Base-by-base conservation (phyloP, 2,797 vertebrate species). In the Aplochiton taeniatus region DNA sequence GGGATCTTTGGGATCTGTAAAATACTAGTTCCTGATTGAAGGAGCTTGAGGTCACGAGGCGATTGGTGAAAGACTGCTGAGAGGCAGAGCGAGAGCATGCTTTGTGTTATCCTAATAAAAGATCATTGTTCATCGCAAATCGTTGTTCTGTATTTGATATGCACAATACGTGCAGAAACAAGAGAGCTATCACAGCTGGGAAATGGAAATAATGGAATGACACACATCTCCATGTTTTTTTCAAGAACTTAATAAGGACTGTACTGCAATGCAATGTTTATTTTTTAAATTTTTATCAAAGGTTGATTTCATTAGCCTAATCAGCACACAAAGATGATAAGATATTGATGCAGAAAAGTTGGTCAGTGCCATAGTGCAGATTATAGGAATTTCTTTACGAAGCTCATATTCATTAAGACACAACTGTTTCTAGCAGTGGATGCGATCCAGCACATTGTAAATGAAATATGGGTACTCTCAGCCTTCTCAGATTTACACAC, bases 161-260 rank as follows among this genome's bases (percentile, higher is more conserved):
- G n/a, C n/a, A n/a, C n/a, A n/a, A n/a, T n/a, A n/a, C n/a, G n/a
- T n/a, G n/a, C n/a, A n/a, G n/a, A n/a, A n/a, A n/a, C n/a, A n/a
- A n/a, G n/a, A n/a, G n/a, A n/a, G n/a, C n/a, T 8, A 18, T 45
- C 61, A 52, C 59, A 75, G 57, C 41, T 58, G 43, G 3, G 13
- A 8, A 61, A 50, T 48, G 60, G 58, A 51, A 53, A 71, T 60
- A 71, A 58, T 63, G 57, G 52, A n/a, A 49, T 71, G 68, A 69
- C 70, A 74, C 73, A 78, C 67, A 82, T 75, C 58, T 72, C 74
- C 69, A 73, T 82, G 77, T 83, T 86, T 80, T 80, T 83, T 81
- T 73, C 79, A 31, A 73, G 11, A 4, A 44, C 46, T 66, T 84
- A 81, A 78, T 70, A 63, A 74, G 65, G 73, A 76, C 60, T 62